Evolutionary conservation across 2,888 invertebrate genomes (phyloP).

Genomic region (Phyto melanocephala): DNA sequence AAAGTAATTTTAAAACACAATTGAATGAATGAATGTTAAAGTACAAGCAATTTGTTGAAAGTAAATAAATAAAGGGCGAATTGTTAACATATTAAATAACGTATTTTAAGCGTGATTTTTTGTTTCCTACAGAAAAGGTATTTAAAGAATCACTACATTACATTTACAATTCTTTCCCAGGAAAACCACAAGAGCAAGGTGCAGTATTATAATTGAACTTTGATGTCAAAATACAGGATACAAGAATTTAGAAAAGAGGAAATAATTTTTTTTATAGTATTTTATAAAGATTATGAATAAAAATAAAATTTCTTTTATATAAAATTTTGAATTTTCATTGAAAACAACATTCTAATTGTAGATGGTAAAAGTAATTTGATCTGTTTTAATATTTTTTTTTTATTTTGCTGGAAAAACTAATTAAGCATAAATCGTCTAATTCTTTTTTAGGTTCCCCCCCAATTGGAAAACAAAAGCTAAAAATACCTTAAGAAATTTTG

Average conservation of each 20-base stretch:
- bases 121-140: not conserved
- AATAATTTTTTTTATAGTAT: too few species aligned
- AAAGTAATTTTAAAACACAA: slow-evolving; percentile 9
- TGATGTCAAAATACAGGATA: slow-evolving; percentile 48
- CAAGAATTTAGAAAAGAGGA: not conserved
- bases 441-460: slow-evolving; percentile 63
- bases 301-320: too few species aligned
- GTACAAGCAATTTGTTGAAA: slow-evolving; percentile 7
- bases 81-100: slow-evolving; percentile 55
- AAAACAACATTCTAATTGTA: too few species aligned
- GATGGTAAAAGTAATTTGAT: slow-evolving; percentile 47
- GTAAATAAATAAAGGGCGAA: slow-evolving; percentile 6
- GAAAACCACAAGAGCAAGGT: slow-evolving; percentile 63
- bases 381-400: slow-evolving; percentile 32
- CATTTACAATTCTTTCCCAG: slow-evolving; percentile 53
- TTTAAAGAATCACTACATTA: slow-evolving; percentile 37
- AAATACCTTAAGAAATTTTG: slow-evolving; percentile 30
- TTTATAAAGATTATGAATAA: too few species aligned
- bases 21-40: slow-evolving; percentile 3
- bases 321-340: too few species aligned
- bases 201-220: slow-evolving; percentile 26
- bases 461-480: slow-evolving; percentile 39
- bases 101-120: slow-evolving; percentile 48
- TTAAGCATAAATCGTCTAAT: slow-evolving; percentile 75
- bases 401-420: slow-evolving; percentile 67